Base-by-base conservation (phyloP, 2,888 invertebrate genomes). In the Gymnoscelis rufifasciata region DNA sequence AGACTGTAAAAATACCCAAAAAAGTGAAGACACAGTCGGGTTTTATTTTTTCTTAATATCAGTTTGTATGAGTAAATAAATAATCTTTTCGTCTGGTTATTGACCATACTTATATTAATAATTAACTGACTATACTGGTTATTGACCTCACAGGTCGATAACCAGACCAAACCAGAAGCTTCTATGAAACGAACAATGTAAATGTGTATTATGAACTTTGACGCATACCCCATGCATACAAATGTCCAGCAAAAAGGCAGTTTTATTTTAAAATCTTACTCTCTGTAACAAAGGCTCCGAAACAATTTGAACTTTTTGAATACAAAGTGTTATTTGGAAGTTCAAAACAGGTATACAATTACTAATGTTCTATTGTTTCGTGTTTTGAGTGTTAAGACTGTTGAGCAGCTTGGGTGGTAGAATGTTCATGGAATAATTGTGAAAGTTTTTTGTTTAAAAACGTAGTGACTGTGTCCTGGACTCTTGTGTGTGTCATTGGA, bases 271-370 rank as follows among this genome's bases (percentile, higher is more conserved):
- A 38, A 38, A 51, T 45, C 40, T 51, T 52, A 19, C 58, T 54
- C 52, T 65, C 64, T 69, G 62, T 73, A 59, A 65, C 72, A 66
- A 66, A 61, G 59, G 66, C 54, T 55, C 57, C 67, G 69, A 73
- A 58, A 49, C 43, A 60, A 51, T 50, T 45, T 42, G 59, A 50
- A 56, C 49, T 61, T 60, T 33, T 64, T 66, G 66, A 66, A 70
- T 68, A 64, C 58, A 56, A 64, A 68, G 62, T 62, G 41, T 33
- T 56, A 51, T 55, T 52, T 59, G 47, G 54, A 50, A 48, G 58
- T 47, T 52, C 51, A 54, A 54, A 53, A 50, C 19, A 19, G 19
- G 19, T 51, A 53, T 36, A 52, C 52, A 54, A 58, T 55, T 58
- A 50, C 46, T 51, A 50, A 31, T 33, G 47, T 39, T 40, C 30